Percentiles rank a stretch among this genome's conserved stretches.
Conservation (phyloP, 2,113 vertebrate species). For the Manacus vitellinus region DNA sequence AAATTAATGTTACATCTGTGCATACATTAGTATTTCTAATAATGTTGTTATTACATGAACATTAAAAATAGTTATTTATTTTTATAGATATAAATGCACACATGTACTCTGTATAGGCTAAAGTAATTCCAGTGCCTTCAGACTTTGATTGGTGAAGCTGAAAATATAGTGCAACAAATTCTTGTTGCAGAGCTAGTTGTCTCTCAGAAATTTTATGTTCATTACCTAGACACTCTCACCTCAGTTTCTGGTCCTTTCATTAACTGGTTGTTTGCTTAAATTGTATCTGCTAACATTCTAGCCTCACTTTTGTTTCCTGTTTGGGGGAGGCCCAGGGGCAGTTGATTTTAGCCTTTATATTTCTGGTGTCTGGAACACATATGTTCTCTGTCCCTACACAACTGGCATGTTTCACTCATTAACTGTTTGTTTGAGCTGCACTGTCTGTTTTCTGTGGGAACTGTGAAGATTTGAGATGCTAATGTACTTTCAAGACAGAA, state of each 20-base stretch:
- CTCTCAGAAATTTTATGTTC: not conserved
- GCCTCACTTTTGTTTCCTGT: not conserved
- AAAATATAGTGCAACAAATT: not conserved
- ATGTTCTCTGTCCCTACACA: not conserved
- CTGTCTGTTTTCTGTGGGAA: slow-evolving; percentile 55
- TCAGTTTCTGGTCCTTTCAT: not conserved
- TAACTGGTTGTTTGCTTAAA: not conserved
- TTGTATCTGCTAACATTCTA: not conserved
- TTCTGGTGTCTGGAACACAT: slow-evolving; percentile 14
- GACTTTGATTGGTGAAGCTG: not conserved
- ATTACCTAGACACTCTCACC: not conserved
- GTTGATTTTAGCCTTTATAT: slow-evolving; percentile 23
- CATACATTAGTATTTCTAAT: not conserved
- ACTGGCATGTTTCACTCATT: slow-evolving; percentile 34
- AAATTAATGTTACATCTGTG: not conserved
- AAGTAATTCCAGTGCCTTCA: not conserved
- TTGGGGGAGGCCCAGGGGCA: not conserved
- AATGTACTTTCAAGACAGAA: slow-evolving; percentile 48
- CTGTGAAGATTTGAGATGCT: slow-evolving; percentile 58
- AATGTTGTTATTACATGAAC: not conserved
- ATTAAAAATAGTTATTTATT: not conserved
- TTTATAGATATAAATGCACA: not conserved
- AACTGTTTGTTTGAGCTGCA: slow-evolving; percentile 27
- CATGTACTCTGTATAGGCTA: not conserved
- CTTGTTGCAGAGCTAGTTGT: not conserved